These are phyloP conservation scores for Lindbergichthys nudifrons DNA, from an alignment of 2,797 vertebrate genomes.

Conservation along the genomic window DNA sequence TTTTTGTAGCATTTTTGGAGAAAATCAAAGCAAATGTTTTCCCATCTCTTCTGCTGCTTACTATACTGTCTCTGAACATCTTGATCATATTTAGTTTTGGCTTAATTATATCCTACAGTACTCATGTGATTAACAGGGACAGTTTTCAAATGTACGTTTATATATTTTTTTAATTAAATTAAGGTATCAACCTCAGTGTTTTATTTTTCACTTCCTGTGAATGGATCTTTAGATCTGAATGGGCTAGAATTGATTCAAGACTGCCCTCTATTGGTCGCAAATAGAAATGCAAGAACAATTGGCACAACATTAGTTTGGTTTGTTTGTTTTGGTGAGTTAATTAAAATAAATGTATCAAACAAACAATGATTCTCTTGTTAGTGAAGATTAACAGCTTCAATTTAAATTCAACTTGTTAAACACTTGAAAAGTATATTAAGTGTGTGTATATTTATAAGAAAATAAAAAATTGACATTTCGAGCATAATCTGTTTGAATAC, in stretches of 20 bases:
- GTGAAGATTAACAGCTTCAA: not conserved
- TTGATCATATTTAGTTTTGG: not conserved
- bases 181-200: not conserved
- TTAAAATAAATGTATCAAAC: constrained; percentile 10
- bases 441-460: not conserved
- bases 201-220: constrained; percentile 2
- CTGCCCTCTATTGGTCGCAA: constrained; percentile 36
- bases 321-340: not conserved
- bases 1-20: constrained; percentile 4
- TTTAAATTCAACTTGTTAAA: not conserved
- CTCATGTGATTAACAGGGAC: not conserved
- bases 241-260: not conserved
- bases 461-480: too few species aligned
- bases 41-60: not conserved
- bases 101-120: not conserved
- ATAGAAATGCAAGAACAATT: constrained; percentile 13
- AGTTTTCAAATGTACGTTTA: not conserved
- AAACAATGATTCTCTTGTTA: not conserved
- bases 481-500: not conserved
- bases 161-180: not conserved
- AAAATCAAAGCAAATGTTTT: constrained; percentile 9
- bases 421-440: not conserved
- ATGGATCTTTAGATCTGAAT: not conserved
- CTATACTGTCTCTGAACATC: not conserved
- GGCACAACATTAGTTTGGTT: not conserved